Evolutionary conservation across 2,113 vertebrate genomes (phyloP), one percentile per base, ranked within the genome.

Genomic region (Ornithorhynchus anatinus): DNA sequence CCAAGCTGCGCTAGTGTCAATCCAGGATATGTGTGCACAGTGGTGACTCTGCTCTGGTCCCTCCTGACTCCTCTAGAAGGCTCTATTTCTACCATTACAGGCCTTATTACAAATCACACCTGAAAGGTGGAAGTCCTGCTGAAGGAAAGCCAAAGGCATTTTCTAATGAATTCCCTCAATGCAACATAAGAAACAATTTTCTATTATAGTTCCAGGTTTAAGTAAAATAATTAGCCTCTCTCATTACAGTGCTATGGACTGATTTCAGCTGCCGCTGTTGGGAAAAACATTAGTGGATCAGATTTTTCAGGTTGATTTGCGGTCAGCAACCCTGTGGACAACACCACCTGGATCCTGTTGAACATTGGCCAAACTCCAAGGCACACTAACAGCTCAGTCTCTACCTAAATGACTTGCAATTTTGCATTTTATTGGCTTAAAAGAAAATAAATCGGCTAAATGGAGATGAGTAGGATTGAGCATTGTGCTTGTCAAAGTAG

Each of bases 331-430:
- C 79, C 67, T 87, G 90, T 80, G 67, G 84, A 69, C 71, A 69
- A 57, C 78, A 86, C 88, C 89, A 88, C 90, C 86, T 90, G 92
- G 88, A 89, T 88, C 75, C 77, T 70, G 77, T 87, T 91, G 79
- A 82, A 56, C 29, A 20, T 68, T 90, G 92, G 91, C 88, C 73
- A 63, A 27, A 61, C 48, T 90, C 88, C 93, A 92, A 73, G 69
- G 25, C 9, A 16, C 72, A 81, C 75, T 63, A 27, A 60, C 2
- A 2, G 61, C 78, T 90, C 84, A 79, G 86, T 69, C 59, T 66
- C 69, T 65, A 85, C 43, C 52, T 72, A 85, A 77, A 57, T 16
- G 27, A 83, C 59, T 42, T 67, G 52, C 63, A 72, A 25, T 66
- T 73, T 81, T 63, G 70, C 51, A 53, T 71, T 89, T 87, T 84